These are phyloP conservation scores for Hetaerina titia DNA, from an alignment of 2,888 invertebrate genomes.

Conservation along the genomic window DNA sequence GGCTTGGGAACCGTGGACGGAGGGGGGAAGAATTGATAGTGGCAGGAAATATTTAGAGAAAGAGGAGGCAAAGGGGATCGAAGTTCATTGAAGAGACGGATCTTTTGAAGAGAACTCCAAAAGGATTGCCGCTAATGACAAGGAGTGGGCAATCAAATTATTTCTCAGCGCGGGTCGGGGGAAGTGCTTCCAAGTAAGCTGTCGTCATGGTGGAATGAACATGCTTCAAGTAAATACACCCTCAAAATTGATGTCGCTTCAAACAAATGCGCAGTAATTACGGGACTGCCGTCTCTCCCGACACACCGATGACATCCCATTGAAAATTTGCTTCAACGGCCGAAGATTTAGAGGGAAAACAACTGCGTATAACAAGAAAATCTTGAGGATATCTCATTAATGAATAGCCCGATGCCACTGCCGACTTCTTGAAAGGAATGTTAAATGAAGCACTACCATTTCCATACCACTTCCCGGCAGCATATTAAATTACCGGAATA, in stretches of 20 bases:
- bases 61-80: not conserved
- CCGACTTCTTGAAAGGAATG: too few species aligned
- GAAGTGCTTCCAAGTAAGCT: not conserved
- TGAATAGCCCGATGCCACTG: too few species aligned
- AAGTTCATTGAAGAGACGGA: not conserved
- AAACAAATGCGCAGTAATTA: not conserved
- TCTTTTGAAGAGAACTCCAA: not conserved
- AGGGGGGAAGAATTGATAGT: not conserved
- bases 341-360: not conserved
- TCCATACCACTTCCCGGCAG: too few species aligned
- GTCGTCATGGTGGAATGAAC: not conserved
- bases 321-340: not conserved
- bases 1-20: not conserved
- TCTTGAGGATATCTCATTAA: too few species aligned
- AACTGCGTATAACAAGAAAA: too few species aligned
- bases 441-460: too few species aligned
- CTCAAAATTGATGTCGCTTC: not conserved
- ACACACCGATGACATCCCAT: not conserved
- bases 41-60: not conserved
- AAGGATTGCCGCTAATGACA: not conserved
- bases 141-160: slow-evolving; percentile 11
- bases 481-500: too few species aligned
- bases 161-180: not conserved
- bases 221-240: not conserved
- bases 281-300: not conserved